Evolutionary conservation across 2,113 vertebrate genomes (phyloP).

Genomic region (Corvus cornix): DNA sequence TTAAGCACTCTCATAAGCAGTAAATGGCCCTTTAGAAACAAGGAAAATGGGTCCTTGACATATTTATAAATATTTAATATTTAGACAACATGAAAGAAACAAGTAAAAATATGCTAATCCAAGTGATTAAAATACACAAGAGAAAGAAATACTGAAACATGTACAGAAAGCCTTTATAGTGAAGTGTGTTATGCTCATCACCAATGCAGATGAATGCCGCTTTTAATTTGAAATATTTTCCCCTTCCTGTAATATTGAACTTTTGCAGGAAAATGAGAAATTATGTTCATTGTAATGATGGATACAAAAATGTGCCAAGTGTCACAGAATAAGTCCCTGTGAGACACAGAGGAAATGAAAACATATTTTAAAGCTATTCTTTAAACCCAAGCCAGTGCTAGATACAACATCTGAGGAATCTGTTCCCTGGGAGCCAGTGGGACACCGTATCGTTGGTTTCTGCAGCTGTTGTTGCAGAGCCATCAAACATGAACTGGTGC

Average conservation of each 20-base stretch:
- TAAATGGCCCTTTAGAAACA: not conserved
- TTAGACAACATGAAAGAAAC: not conserved
- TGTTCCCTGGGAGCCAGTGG: not conserved
- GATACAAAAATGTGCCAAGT: not conserved
- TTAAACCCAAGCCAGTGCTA: not conserved
- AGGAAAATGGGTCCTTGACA: not conserved
- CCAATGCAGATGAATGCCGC: not conserved
- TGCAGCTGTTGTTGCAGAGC: not conserved
- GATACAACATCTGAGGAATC: not conserved
- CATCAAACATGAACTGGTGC: not conserved
- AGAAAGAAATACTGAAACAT: not conserved
- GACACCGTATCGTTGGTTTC: fast-evolving
- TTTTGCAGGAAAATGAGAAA: not conserved
- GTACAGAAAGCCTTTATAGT: not conserved
- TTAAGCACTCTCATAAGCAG: not conserved
- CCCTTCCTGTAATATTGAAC: not conserved
- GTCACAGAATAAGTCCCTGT: not conserved
- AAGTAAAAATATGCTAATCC: not conserved
- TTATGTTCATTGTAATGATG: not conserved
- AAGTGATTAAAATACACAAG: not conserved
- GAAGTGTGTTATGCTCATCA: not conserved
- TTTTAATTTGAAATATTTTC: not conserved
- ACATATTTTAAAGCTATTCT: not conserved
- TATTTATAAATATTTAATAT: not conserved
- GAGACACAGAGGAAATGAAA: not conserved